These are phyloP conservation scores for Pseudomugil gertrudae DNA, from an alignment of 2,797 vertebrate genomes.

Conservation along the genomic window DNA sequence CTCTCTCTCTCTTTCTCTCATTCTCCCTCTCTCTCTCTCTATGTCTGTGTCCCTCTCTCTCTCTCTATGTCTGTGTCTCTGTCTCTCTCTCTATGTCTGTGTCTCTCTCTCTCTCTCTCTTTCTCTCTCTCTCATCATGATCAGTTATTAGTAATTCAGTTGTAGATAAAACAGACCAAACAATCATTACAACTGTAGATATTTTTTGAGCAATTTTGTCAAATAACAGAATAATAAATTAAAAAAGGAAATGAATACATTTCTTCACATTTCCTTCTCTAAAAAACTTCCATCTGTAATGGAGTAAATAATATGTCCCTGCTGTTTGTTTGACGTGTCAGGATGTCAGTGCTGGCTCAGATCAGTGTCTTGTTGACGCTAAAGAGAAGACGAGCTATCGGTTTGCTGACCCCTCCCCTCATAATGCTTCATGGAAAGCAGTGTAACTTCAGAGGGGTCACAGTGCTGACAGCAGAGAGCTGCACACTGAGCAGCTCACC, in stretches of 20 bases:
- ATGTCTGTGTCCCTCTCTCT: too few relatives aligned
- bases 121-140: background rate
- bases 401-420: conserved; percentile 49
- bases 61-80: too few relatives aligned
- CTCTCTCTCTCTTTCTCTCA: too few relatives aligned
- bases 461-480: conserved; percentile 41
- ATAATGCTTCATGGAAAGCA: conserved; percentile 71
- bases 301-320: background rate
- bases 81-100: too few relatives aligned
- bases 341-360: conserved; percentile 10
- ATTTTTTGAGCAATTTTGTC: background rate
- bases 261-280: background rate
- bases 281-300: background rate
- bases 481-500: conserved; percentile 19
- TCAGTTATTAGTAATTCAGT: background rate
- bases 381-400: conserved; percentile 25
- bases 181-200: background rate
- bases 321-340: conserved; percentile 17
- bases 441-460: conserved; percentile 66
- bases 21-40: too few relatives aligned
- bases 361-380: conserved; percentile 45
- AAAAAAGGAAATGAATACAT: too few relatives aligned
- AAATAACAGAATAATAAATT: too few relatives aligned
- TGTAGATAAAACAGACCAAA: background rate
- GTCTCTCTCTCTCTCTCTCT: too few relatives aligned